Base-by-base conservation (phyloP, 2,797 vertebrate genomes). In the Amphiprion clarkii region DNA sequence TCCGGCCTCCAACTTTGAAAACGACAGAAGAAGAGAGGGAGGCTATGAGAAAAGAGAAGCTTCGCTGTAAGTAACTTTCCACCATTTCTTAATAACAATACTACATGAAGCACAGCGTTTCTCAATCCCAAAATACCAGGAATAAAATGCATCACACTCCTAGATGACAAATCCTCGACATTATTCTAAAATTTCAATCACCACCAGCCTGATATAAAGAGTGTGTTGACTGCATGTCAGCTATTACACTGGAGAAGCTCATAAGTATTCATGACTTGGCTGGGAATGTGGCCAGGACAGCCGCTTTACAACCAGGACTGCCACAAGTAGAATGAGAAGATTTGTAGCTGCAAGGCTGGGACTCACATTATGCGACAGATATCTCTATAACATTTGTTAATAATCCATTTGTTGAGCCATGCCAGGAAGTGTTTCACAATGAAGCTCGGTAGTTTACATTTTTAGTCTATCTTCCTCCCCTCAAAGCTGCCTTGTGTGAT, bases 31-130 rank as follows among this genome's bases (percentile, higher is more conserved):
- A 97, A 73, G 96, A 97, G 69, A 95, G 83, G 66, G 84, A 91
- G 60, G 88, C 29, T 3, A 86, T 95, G 83, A 95, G 96, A 9
- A 95, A 85, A 19, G 93, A 97, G 80, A 99, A 99, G 62, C 94
- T 99, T 46, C 95, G 92, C 93, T 99, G 98, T 99, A 79, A 96
- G 96, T 53, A 44, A 6, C 51, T n/a, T 5, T 21, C n/a, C 17
- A 31, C 23, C 0, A 5, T n/a, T 68, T 13, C 21, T 33, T 46
- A 42, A 23, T n/a, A 25, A 19, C 17, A 8, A 9, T 2, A 36
- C 33, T 36, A 9, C 33, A 36, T 10, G 33, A 1, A 2, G 33
- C 33, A 10, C 33, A 8, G 33, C 33, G 48, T 21, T 14, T 27
- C 36, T 61, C 13, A 23, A 11, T 49, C 9, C 39, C 14, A 60